Evolutionary conservation across 2,113 vertebrate genomes (phyloP), one percentile per base, ranked within the genome.

Genomic region (Phainopepla nitens): DNA sequence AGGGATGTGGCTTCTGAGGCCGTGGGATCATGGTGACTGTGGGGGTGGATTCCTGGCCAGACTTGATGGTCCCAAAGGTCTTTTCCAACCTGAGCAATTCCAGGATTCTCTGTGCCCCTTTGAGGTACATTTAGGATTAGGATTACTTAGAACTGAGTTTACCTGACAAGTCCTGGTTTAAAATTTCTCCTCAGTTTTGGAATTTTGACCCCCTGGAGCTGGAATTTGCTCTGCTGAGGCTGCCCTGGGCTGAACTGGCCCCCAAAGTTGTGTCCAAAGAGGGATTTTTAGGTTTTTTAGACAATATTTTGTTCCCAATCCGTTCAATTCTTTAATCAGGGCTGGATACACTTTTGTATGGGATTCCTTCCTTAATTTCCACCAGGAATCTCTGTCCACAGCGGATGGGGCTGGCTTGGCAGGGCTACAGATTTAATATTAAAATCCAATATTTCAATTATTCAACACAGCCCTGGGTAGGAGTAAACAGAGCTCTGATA

Each of bases 1-100:
- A 2, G 2, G 44, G 68, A 39, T 36, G 51, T 44, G 51, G 27
- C 57, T 35, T 50, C 7, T 1, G 65, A 25, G 65, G 28, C n/a
- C 9, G 0, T 8, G 62, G 71, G 6, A 42, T 4, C 0, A 25
- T 7, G 61, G 20, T 61, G 68, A 5, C 14, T 2, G 4, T 18
- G n/a, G 33, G 10, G n/a, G 10, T 15, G 39, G 12, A 39, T 6
- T 28, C 2, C 6, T n/a, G 50, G 14, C 28, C 54, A 42, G 27
- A 4, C 3, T 2, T 17, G 20, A 22, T 29, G 56, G 9, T 15
- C 66, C 10, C 8, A 2, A 57, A 49, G 35, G 20, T 29, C 21
- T 42, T 64, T 49, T 41, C 73, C 45, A 33, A 4, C 47, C 4
- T 27, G 11, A 35, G 8, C 31, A 28, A 65, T 50, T 72, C 58